These are phyloP conservation scores for Oreochromis mossambicus DNA, from an alignment of 2,797 vertebrate species.

Conservation along the genomic window DNA sequence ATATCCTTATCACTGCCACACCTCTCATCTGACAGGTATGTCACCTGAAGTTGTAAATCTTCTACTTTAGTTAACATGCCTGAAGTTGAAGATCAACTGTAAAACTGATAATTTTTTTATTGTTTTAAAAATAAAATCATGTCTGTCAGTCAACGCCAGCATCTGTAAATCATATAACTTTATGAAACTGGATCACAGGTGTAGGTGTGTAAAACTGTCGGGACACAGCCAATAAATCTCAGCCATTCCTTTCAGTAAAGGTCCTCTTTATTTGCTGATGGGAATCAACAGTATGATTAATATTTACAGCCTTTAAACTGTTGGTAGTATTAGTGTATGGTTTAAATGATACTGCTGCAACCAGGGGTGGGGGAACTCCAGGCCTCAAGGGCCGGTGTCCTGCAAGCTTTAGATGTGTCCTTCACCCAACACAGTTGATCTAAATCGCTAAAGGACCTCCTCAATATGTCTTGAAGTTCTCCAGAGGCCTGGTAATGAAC, in stretches of 20 bases:
- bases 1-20: background rate
- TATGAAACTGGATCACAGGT: background rate
- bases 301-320: background rate
- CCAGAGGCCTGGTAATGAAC: background rate
- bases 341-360: background rate
- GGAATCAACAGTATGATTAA: background rate
- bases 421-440: background rate
- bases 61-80: background rate
- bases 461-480: background rate
- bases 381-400: background rate
- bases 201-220: background rate
- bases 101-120: background rate
- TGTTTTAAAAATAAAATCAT: background rate
- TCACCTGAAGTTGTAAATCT: background rate
- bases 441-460: background rate
- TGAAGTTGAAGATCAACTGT: background rate
- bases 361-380: background rate
- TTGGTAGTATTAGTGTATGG: background rate
- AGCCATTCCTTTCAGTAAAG: background rate
- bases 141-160: background rate
- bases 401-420: background rate
- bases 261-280: background rate
- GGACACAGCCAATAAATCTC: background rate
- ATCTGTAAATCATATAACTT: background rate
- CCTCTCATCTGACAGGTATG: background rate